phyloP scores from a whole-genome alignment of 1,140 invertebrate genomes.

The Laupala kohalensis region DNA sequence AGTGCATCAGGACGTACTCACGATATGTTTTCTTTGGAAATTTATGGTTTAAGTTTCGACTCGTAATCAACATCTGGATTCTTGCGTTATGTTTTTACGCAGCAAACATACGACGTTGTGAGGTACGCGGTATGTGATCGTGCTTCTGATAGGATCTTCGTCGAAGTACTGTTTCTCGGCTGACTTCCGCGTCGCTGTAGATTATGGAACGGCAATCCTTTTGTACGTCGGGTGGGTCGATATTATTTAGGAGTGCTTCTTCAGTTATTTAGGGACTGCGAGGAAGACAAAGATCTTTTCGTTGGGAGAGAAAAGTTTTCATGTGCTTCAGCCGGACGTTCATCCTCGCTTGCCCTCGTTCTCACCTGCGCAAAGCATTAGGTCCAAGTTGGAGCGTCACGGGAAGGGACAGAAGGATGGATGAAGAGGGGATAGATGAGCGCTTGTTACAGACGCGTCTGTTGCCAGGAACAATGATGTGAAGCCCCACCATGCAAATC shows the following conservation, averaged over 20 bases:
- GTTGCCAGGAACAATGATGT: not conserved
- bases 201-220: not conserved
- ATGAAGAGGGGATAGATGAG: no score
- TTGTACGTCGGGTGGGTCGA: not conserved
- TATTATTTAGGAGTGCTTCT: not conserved
- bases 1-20: no score
- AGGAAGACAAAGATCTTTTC: not conserved
- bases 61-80: not conserved
- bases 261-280: not conserved
- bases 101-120: no score
- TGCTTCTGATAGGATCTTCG: not conserved
- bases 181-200: not conserved
- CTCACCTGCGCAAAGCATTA: no score
- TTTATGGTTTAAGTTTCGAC: not conserved
- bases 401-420: no score
- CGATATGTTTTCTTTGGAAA: no score
- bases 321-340: not conserved
- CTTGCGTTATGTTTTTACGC: no score
- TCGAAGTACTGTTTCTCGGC: not conserved
- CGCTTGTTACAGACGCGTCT: no score
- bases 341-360: not conserved
- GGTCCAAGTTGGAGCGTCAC: no score
- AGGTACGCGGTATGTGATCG: not conserved
- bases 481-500: no score
- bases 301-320: not conserved